Conservation (phyloP, 2,888 invertebrate genomes). For the Stenolophus ochropezus region DNA sequence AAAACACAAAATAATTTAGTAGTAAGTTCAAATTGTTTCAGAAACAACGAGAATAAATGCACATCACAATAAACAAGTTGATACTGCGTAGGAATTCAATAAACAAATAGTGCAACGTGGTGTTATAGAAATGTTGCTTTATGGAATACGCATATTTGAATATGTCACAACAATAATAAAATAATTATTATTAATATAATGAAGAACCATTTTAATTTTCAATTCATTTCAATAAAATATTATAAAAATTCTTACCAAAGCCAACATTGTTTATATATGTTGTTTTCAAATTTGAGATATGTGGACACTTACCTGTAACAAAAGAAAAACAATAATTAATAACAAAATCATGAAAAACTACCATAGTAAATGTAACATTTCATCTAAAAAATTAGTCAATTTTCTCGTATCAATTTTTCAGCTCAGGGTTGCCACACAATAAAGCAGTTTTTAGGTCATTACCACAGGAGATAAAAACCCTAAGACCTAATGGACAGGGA, state of each 20-base stretch:
- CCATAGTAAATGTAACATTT: neutral
- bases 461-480: neutral
- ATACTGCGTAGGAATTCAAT: too few relatives aligned
- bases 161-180: too few relatives aligned
- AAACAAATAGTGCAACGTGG: too few relatives aligned
- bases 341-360: neutral
- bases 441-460: neutral
- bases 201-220: too few relatives aligned
- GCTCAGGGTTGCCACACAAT: neutral
- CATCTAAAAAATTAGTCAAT: neutral
- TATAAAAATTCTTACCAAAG: neutral
- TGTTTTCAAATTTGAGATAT: neutral
- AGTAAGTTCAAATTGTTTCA: too few relatives aligned
- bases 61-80: too few relatives aligned
- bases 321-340: constrained; percentile 17
- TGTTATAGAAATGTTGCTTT: too few relatives aligned
- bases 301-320: constrained; percentile 22
- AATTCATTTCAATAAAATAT: neutral
- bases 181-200: too few relatives aligned
- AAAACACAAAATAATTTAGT: too few relatives aligned
- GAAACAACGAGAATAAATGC: too few relatives aligned
- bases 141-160: too few relatives aligned
- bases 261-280: neutral
- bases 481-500: constrained; percentile 31
- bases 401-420: neutral